phyloP scores from a whole-genome alignment of 2,113 vertebrate genomes.

The Sporophila hypoxantha region DNA sequence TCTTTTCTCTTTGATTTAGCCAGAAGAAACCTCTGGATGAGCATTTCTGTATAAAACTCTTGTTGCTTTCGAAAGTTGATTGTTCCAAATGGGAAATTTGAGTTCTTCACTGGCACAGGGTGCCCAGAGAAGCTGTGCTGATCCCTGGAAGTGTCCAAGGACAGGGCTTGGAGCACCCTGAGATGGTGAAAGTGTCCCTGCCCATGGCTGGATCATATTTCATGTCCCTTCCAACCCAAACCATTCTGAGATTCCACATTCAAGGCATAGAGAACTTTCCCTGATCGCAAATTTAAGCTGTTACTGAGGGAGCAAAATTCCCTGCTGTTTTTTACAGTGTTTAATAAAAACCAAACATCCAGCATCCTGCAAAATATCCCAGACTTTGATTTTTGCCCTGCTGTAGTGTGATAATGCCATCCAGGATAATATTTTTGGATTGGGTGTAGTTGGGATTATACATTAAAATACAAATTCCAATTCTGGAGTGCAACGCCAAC shows the following conservation, averaged over 20 bases:
- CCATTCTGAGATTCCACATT: neutral
- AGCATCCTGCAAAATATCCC: neutral
- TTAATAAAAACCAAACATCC: neutral
- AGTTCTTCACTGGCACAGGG: neutral
- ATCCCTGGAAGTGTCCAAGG: neutral
- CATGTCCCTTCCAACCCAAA: neutral
- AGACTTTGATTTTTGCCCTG: neutral
- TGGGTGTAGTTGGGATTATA: neutral
- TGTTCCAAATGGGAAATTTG: neutral
- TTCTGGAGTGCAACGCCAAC: rapidly evolving
- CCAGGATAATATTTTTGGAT: neutral
- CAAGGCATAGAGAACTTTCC: neutral
- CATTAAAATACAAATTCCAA: too few relatives aligned
- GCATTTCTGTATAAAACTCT: rapidly evolving
- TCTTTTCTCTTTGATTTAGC: neutral
- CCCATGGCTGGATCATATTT: neutral
- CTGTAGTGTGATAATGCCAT: neutral
- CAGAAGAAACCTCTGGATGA: neutral
- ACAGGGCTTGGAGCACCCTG: neutral
- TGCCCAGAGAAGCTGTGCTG: neutral
- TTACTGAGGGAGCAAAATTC: neutral
- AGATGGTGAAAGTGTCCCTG: neutral
- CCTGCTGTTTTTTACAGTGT: neutral
- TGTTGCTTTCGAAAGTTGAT: neutral
- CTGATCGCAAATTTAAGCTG: rapidly evolving